Evolutionary conservation across 1,140 invertebrate genomes (phyloP).

Genomic region (Drosophila ercepeae): DNA sequence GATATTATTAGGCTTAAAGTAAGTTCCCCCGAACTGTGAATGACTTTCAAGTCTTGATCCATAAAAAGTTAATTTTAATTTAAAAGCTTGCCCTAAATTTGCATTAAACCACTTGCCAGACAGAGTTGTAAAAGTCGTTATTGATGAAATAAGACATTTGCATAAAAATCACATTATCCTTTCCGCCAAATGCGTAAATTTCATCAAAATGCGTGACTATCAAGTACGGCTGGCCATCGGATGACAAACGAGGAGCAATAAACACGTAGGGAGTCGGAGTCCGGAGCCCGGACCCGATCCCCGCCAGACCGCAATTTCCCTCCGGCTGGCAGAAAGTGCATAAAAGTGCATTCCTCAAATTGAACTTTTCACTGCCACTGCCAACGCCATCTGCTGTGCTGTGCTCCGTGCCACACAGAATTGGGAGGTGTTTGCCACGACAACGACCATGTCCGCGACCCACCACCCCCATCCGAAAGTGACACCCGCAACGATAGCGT

Average conservation of each 20-base stretch:
- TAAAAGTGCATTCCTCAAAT: conserved; percentile 67
- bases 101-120: conserved; percentile 1
- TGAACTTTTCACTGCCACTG: conserved; percentile 50
- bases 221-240: conserved; percentile 18
- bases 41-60: neutral
- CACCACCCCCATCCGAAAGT: conserved; percentile 7
- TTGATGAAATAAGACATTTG: conserved; percentile 2
- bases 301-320: neutral
- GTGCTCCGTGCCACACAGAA: neutral
- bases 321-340: conserved; percentile 24
- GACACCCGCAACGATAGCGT: conserved; percentile 37
- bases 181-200: conserved; percentile 16
- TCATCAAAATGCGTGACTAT: conserved; percentile 36
- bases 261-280: neutral
- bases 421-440: no score
- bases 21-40: neutral
- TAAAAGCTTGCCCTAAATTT: neutral
- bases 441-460: no score
- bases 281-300: neutral
- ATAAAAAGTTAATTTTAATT: neutral
- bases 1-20: neutral
- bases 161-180: conserved; percentile 7
- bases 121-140: neutral
- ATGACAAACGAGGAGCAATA: conserved; percentile 36
- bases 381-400: conserved; percentile 37